Conservation (phyloP, 2,113 vertebrate genomes). For the Dolichotis patagonum region DNA sequence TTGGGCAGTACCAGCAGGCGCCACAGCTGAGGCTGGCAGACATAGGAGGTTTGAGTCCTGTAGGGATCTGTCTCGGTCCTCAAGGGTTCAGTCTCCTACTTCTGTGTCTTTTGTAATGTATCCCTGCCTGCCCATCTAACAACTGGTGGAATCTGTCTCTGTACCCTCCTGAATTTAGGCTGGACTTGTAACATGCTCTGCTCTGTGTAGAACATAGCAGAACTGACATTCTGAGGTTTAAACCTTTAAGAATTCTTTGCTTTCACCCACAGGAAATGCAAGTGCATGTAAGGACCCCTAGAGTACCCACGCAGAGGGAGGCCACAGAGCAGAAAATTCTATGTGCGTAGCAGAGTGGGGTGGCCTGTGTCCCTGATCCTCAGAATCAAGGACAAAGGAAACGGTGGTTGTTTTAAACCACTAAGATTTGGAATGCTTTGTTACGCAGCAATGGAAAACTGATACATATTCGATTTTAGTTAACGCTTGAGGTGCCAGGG, state of each 20-base stretch:
- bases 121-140: background rate
- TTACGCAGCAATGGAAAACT: constrained; percentile 6
- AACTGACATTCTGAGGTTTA: constrained; percentile 1
- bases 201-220: background rate
- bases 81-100: background rate
- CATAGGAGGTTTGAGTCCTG: background rate
- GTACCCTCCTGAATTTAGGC: background rate
- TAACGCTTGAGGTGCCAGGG: background rate
- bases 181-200: background rate
- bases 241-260: background rate
- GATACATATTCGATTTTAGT: background rate
- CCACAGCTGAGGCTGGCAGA: background rate
- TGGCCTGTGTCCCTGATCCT: background rate
- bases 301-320: background rate
- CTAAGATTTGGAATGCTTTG: background rate
- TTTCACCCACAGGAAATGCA: constrained; percentile 3
- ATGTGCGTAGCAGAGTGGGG: background rate
- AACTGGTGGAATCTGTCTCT: background rate
- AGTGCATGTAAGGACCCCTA: background rate
- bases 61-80: too few species aligned
- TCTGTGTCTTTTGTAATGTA: background rate
- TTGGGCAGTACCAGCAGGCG: background rate
- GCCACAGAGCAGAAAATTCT: background rate
- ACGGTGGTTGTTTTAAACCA: background rate
- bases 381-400: background rate